Conservation (phyloP, 1,140 invertebrate species). For the Oncopodura yosiiana region DNA sequence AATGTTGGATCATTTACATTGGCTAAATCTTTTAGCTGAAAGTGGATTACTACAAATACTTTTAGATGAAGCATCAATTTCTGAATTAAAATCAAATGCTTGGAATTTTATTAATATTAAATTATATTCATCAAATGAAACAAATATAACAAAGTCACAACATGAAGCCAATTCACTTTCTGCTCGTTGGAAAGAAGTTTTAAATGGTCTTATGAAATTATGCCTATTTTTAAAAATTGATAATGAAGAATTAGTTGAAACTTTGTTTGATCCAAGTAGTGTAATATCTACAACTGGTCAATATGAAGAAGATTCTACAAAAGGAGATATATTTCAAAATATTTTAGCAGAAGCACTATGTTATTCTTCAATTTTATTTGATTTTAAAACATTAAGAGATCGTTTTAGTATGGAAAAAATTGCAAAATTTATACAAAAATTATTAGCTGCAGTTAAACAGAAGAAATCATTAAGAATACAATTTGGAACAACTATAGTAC, state of each 20-base stretch:
- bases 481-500: conserved; percentile 12
- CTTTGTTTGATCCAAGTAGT: conserved; percentile 18
- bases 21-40: background rate
- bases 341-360: conserved; percentile 4
- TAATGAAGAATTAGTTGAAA: too few relatives aligned
- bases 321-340: conserved; percentile 25
- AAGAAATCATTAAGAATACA: conserved; percentile 10
- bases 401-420: conserved; percentile 17
- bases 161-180: background rate
- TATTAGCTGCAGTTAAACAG: conserved; percentile 2
- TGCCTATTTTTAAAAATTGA: too few relatives aligned
- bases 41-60: background rate
- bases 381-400: conserved; percentile 9
- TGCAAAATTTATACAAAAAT: background rate
- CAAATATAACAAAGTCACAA: too few relatives aligned
- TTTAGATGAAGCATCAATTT: background rate
- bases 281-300: background rate
- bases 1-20: background rate
- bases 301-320: conserved; percentile 15
- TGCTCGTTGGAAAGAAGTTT: background rate
- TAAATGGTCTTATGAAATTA: conserved; percentile 3
- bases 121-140: too few relatives aligned
- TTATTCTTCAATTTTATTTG: conserved; percentile 3
- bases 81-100: background rate
- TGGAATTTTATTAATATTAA: conserved; percentile 3